These are phyloP conservation scores for Lissonota sp. DNA, from an alignment of 2,888 invertebrate genomes.

Conservation along the genomic window DNA sequence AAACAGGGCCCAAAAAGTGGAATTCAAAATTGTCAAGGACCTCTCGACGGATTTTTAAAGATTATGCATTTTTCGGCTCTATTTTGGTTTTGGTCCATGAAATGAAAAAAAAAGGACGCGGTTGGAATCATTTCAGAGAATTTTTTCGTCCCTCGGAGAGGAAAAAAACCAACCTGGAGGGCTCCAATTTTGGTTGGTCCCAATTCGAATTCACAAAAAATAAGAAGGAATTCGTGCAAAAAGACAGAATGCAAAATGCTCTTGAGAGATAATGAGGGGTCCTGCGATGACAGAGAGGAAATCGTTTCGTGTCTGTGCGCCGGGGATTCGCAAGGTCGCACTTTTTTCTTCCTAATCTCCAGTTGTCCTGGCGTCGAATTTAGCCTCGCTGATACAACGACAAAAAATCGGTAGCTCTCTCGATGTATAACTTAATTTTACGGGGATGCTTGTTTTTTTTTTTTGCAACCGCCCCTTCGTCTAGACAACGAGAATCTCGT, in stretches of 20 bases:
- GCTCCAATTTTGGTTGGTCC: slow-evolving; percentile 23
- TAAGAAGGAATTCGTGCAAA: slow-evolving; percentile 6
- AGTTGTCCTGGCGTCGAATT: slow-evolving; percentile 1
- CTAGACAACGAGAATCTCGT: slow-evolving; percentile 31
- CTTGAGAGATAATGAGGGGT: slow-evolving; percentile 31
- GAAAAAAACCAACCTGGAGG: slow-evolving; percentile 13
- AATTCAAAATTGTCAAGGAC: not conserved
- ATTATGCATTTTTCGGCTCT: not conserved
- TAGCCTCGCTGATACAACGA: not conserved
- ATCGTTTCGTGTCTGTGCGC: slow-evolving; percentile 12
- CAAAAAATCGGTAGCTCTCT: slow-evolving; percentile 14
- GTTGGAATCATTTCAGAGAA: slow-evolving; percentile 37
- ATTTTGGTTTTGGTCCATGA: not conserved
- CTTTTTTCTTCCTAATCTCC: not conserved
- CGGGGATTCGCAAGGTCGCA: slow-evolving; percentile 11
- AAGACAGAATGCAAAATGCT: slow-evolving; percentile 17
- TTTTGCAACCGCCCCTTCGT: slow-evolving; percentile 16
- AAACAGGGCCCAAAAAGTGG: not conserved
- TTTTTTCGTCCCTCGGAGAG: not conserved
- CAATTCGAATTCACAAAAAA: slow-evolving; percentile 14
- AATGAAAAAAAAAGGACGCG: not conserved
- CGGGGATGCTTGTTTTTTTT: slow-evolving; percentile 36
- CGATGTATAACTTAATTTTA: slow-evolving; percentile 33
- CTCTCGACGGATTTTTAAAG: not conserved
- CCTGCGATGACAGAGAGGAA: slow-evolving; percentile 22